Base-by-base conservation (phyloP, 2,113 vertebrate species). In the Triplophysa siluroides region DNA sequence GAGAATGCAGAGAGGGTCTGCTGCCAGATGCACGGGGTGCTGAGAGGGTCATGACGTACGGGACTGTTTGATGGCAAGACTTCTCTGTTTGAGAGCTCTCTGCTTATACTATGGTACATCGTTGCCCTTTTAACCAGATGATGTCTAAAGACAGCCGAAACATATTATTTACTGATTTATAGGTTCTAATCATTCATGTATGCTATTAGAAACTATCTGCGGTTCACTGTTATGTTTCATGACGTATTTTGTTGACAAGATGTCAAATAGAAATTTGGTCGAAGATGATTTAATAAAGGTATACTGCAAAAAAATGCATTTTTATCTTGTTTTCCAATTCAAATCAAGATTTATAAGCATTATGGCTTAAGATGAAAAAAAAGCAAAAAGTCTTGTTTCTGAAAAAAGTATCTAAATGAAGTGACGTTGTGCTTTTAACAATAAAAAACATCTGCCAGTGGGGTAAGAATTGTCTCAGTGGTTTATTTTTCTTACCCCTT, bases 1-100 rank as follows among this genome's bases (percentile, higher is more conserved):
- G 66, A 52, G 65, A 85, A 87, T 81, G 87, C 78, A 74, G 65
- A 76, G 71, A 81, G 62, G 60, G 64, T 79, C 60, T 70, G 60
- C 45, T 78, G 85, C 70, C 85, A 84, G 78, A 81, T 79, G 81
- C 75, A 74, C 69, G 81, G 66, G 29, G 74, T 79, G 64, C 41
- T 79, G 78, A 83, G 80, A 85, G 81, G 81, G 77, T 72, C 81
- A 79, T 50, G 47, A 13, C 4, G 13, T 26, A 76, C 76, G 14
- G 33, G 52, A 81, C 41, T 47, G 33, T 58, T 45, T 63, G 77
- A 79, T 71, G 81, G 67, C 77, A 62, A 13, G 13, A 41, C 73
- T 18, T 21, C 2, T 62, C 26, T 7, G 43, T 61, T 60, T n/a
- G 4, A 65, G 63, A 38, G 50, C 38, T 16, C 62, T 69, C 60